Evolutionary conservation across 2,113 vertebrate species (phyloP).

Genomic region (Emydocephalus ijimae): DNA sequence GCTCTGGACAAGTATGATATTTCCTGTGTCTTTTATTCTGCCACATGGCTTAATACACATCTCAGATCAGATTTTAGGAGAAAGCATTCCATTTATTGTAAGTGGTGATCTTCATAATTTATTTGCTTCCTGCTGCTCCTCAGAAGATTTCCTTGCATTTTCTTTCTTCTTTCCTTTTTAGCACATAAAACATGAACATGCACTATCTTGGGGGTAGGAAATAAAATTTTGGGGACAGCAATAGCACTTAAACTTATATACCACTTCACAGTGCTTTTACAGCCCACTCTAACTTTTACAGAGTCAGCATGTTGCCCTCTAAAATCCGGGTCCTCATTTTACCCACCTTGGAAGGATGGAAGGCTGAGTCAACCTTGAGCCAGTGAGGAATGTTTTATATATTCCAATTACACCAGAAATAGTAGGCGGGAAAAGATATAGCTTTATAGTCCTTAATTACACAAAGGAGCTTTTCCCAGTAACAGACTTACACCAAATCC

Average conservation of each 20-base stretch:
- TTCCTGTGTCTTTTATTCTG: conserved; percentile 25
- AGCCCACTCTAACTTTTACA: background rate
- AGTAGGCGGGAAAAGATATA: background rate
- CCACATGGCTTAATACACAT: conserved; percentile 24
- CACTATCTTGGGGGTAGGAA: background rate
- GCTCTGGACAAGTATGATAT: conserved; percentile 31
- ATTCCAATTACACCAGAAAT: background rate
- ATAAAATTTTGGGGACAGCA: background rate
- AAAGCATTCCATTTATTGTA: conserved; percentile 15
- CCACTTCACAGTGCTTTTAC: background rate
- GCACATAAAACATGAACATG: background rate
- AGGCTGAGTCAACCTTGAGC: background rate
- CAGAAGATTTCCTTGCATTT: background rate
- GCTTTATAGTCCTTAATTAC: background rate
- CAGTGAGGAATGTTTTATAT: background rate
- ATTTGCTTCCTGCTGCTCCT: background rate
- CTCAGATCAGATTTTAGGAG: conserved; percentile 13
- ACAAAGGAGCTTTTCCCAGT: background rate
- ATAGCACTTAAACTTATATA: background rate
- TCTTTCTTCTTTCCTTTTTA: background rate
- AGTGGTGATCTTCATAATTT: conserved; percentile 23
- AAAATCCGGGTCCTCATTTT: background rate
- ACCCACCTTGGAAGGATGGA: background rate
- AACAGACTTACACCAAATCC: too few species aligned
- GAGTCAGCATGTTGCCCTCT: background rate